Evolutionary conservation across 2,113 vertebrate species (phyloP).

Genomic region (Poicephalus gulielmi): DNA sequence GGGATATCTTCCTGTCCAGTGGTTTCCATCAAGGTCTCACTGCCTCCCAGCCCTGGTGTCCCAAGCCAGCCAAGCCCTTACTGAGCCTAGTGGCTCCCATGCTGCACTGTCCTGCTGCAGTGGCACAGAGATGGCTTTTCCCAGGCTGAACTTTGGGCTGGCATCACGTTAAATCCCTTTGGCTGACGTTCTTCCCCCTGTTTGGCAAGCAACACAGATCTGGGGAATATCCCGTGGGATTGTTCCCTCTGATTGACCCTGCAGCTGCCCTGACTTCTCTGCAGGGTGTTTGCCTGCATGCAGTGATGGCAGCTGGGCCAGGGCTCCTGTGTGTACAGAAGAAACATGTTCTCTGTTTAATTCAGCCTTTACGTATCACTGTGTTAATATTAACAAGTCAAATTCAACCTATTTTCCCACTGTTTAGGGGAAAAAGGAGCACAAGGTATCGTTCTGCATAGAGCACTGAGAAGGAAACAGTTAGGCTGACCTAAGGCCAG

Average conservation of each 20-base stretch:
- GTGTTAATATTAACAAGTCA: background rate
- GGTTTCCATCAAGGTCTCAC: background rate
- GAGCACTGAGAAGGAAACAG: background rate
- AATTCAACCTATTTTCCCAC: background rate
- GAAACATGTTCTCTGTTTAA: background rate
- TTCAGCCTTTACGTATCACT: background rate
- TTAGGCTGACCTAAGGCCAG: background rate
- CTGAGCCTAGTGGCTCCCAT: accelerated
- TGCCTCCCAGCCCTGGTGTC: background rate
- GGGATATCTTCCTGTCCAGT: background rate
- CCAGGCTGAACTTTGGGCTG: background rate
- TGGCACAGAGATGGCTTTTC: background rate
- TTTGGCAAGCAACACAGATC: background rate
- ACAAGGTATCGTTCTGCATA: background rate
- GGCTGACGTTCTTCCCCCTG: accelerated
- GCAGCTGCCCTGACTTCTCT: background rate
- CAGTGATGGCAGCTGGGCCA: background rate
- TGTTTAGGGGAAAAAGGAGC: background rate
- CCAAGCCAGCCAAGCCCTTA: accelerated
- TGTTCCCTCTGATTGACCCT: background rate
- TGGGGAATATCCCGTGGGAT: background rate
- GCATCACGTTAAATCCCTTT: background rate
- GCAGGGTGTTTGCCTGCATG: background rate
- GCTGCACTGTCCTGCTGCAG: background rate
- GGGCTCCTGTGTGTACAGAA: background rate